Base-by-base conservation (phyloP, 2,888 invertebrate genomes). In the Zeuzera pyrina region DNA sequence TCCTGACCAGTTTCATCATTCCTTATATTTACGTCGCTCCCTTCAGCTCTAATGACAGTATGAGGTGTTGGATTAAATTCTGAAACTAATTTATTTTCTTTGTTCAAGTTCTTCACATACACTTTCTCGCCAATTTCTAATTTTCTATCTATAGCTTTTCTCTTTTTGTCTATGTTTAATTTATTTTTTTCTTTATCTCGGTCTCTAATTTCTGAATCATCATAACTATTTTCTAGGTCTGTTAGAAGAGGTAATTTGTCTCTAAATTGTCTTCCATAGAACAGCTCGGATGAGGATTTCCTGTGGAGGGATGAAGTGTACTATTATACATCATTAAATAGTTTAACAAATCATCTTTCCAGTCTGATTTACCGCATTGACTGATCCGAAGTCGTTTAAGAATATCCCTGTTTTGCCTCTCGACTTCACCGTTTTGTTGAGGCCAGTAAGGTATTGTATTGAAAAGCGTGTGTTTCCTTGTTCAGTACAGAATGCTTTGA, bases 211-310 rank as follows among this genome's bases (percentile, higher is more conserved):
- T 41, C 40, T 25, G 14, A 15, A 31, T 40, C 35, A 22, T 24
- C n/a, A 2, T n/a, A 1, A n/a, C 11, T 13, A 14, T 4, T 22
- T 8, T 36, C 21, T 12, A 31, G 22, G 23, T 36, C 29, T 14
- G 12, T n/a, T n/a, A 35, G 8, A 8, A 29, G 28, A 14, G 43
- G 41, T 2, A 42, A 15, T 36, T 42, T 44, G 24, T 44, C 42
- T 24, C 41, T 31, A 25, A 34, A 31, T 25, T 35, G 30, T 3
- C 43, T 15, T n/a, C 25, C 12, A 14, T 28, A 34, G 43, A 19
- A 41, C 45, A 5, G 8, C 45, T 45, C 1, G 39, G 21, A 1
- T 42, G 45, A 2, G 41, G 24, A 36, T 42, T 43, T 22, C 41
- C 41, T 19, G 38, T 38, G 3, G 30, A 23, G 13, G 24, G 25